Evolutionary conservation across 2,797 vertebrate genomes (phyloP).

Genomic region (Rallus crepitans): DNA sequence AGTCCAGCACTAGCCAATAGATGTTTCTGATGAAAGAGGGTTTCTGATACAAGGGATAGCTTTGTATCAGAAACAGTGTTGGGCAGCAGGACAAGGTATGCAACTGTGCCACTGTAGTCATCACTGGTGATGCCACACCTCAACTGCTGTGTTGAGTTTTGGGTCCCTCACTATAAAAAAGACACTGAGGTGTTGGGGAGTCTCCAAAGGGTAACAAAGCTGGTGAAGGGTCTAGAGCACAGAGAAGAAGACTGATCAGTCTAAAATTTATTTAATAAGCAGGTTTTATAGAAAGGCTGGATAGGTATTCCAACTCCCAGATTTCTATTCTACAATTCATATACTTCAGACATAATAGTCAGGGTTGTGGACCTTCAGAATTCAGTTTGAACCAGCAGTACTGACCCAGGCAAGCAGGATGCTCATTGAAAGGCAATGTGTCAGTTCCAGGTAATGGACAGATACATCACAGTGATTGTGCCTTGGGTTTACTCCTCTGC

Average conservation of each 20-base stretch:
- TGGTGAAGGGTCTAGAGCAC: too few species aligned
- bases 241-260: too few species aligned
- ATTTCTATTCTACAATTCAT: background rate
- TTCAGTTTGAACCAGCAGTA: background rate
- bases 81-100: too few species aligned
- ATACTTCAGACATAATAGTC: background rate
- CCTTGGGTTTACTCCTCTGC: background rate
- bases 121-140: too few species aligned
- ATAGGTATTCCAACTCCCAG: background rate
- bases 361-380: background rate
- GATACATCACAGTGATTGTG: background rate
- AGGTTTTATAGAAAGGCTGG: background rate
- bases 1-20: background rate
- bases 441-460: background rate
- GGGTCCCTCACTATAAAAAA: too few species aligned
- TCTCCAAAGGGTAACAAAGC: too few species aligned
- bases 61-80: background rate
- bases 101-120: too few species aligned
- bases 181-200: too few species aligned
- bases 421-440: rapidly evolving
- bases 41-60: background rate
- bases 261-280: background rate
- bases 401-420: background rate
- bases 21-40: rapidly evolving
- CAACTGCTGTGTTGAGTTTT: too few species aligned